A percentile compares a stretch with the other conserved stretches of the same genome.
Conservation (phyloP, 2,888 invertebrate genomes). For the Pammene aurita region DNA sequence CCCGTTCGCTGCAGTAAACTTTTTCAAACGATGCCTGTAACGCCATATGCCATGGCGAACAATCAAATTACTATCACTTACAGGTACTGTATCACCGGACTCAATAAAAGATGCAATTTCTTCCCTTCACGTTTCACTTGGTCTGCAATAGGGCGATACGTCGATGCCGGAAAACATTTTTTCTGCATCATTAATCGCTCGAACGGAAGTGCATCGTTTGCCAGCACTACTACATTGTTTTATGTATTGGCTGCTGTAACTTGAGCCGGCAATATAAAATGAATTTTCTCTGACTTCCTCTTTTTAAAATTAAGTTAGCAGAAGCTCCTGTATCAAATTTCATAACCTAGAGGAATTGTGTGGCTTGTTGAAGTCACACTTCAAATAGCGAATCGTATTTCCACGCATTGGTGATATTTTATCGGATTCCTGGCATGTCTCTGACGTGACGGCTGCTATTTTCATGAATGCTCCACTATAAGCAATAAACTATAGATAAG, state of each 20-base stretch:
- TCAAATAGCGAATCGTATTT: too few relatives aligned
- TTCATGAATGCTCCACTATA: too few relatives aligned
- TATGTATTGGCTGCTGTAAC: constrained; percentile 15
- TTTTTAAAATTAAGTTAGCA: not conserved
- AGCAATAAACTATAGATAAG: too few relatives aligned
- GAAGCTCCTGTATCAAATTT: too few relatives aligned
- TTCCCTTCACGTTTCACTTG: constrained; percentile 3
- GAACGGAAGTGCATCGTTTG: constrained; percentile 22
- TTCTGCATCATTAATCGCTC: constrained; percentile 35
- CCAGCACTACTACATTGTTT: constrained; percentile 26
- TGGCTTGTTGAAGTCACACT: too few relatives aligned
- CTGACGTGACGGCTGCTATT: too few relatives aligned
- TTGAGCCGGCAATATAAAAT: constrained; percentile 5
- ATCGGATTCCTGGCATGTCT: too few relatives aligned
- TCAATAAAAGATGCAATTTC: constrained; percentile 16
- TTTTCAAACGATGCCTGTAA: too few relatives aligned
- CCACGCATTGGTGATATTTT: too few relatives aligned
- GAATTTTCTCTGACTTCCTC: not conserved
- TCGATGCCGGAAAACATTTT: constrained; percentile 23
- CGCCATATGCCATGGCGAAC: too few relatives aligned
- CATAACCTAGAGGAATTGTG: too few relatives aligned
- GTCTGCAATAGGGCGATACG: constrained; percentile 1
- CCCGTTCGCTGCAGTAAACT: too few relatives aligned
- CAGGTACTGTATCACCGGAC: not conserved
- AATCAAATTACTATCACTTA: not conserved